These are phyloP conservation scores for Sciurus vulgaris DNA, from an alignment of 2,797 vertebrate species.

Conservation along the genomic window DNA sequence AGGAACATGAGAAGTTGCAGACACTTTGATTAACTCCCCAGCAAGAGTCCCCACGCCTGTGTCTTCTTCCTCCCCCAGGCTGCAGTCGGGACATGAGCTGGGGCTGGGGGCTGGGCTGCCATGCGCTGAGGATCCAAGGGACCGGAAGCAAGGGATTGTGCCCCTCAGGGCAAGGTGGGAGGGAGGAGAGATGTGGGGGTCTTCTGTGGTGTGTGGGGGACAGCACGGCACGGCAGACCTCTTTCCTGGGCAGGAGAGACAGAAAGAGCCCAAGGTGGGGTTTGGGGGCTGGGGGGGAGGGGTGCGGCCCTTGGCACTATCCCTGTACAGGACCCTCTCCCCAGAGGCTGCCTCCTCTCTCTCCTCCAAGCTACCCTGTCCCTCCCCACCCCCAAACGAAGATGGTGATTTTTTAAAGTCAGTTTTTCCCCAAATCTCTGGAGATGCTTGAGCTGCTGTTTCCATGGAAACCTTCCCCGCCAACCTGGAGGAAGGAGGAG, in stretches of 20 bases:
- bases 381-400: conserved; percentile 48
- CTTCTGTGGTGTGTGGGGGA: rapidly evolving
- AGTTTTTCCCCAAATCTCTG: conserved; percentile 81
- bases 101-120: background rate
- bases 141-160: background rate
- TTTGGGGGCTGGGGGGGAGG: background rate
- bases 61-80: conserved; percentile 71
- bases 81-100: conserved; percentile 43
- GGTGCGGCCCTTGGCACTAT: background rate
- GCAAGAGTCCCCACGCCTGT: conserved; percentile 79
- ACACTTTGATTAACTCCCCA: conserved; percentile 87
- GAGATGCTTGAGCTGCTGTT: conserved; percentile 85
- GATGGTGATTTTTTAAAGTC: conserved; percentile 80
- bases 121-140: background rate
- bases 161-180: background rate
- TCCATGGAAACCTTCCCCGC: conserved; percentile 86
- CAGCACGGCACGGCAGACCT: background rate
- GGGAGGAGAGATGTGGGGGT: background rate
- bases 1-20: conserved; percentile 76
- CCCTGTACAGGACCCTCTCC: background rate
- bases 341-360: background rate
- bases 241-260: background rate
- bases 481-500: conserved; percentile 76
- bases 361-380: background rate
- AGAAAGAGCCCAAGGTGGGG: background rate